Conservation (phyloP, 2,888 invertebrate genomes). For the Rhopalosiphum nymphaeae region DNA sequence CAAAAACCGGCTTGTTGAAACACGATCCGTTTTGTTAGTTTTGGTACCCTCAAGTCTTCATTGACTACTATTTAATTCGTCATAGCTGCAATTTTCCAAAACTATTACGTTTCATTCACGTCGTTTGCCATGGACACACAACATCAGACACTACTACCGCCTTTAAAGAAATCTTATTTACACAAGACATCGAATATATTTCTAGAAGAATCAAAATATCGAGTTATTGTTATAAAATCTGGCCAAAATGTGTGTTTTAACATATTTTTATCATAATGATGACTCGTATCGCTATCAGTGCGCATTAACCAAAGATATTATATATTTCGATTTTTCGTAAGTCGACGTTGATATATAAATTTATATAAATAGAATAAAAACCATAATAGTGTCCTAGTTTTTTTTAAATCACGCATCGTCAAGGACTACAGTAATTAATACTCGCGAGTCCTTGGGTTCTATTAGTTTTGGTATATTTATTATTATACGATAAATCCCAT, state of each 20-base stretch:
- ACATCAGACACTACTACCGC: neutral
- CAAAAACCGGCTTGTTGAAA: slow-evolving; percentile 16
- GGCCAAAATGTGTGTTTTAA: slow-evolving; percentile 44
- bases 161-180: neutral
- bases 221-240: neutral
- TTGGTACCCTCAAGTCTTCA: neutral
- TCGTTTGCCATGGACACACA: neutral
- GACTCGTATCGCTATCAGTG: neutral
- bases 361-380: neutral
- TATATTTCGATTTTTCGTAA: slow-evolving; percentile 49
- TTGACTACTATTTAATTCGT: neutral
- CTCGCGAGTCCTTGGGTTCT: slow-evolving; percentile 8
- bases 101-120: slow-evolving; percentile 23
- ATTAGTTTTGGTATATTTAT: slow-evolving; percentile 37
- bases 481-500: neutral
- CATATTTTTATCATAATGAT: neutral
- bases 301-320: slow-evolving; percentile 5
- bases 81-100: neutral
- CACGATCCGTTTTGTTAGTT: slow-evolving; percentile 22
- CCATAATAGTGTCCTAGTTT: slow-evolving; percentile 11
- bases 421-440: slow-evolving; percentile 23
- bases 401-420: neutral
- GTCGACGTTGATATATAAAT: neutral
- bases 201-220: neutral
- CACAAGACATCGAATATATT: neutral